Percentiles rank a stretch among this genome's conserved stretches.
phyloP scores from a whole-genome alignment of 2,888 invertebrate species.

The Leptothorax acervorum region DNA sequence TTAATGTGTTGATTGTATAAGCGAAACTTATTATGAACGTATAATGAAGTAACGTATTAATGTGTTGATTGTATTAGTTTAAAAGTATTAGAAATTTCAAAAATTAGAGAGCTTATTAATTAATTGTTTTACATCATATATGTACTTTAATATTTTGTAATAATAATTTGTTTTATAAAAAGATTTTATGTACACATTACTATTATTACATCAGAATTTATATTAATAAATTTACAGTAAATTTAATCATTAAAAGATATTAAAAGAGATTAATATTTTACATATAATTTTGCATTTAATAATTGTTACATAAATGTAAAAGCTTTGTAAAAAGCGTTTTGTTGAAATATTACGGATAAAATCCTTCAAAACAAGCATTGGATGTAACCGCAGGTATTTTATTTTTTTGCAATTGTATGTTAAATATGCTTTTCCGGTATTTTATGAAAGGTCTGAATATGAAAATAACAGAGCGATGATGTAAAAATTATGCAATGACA shows the following conservation, averaged over 20 bases:
- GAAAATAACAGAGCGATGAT: conserved; percentile 1
- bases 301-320: conserved; percentile 13
- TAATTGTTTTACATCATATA: too few species aligned
- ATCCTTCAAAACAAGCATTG: neutral
- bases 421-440: conserved; percentile 11
- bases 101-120: neutral
- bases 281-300: conserved; percentile 11
- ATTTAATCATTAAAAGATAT: conserved; percentile 18
- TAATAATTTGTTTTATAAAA: neutral
- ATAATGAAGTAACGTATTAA: neutral
- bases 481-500: neutral
- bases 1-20: neutral
- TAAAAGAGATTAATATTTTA: conserved; percentile 17
- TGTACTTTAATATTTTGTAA: too few species aligned
- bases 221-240: conserved; percentile 20
- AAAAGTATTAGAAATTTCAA: neutral
- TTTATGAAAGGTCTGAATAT: conserved; percentile 21
- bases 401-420: conserved; percentile 11
- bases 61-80: neutral
- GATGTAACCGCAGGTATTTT: neutral
- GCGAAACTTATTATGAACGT: neutral
- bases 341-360: neutral
- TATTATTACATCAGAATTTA: neutral
- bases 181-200: conserved; percentile 5
- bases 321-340: conserved; percentile 12